Evolutionary conservation across 2,113 vertebrate genomes (phyloP).

Genomic region (Elephantulus edwardii): DNA sequence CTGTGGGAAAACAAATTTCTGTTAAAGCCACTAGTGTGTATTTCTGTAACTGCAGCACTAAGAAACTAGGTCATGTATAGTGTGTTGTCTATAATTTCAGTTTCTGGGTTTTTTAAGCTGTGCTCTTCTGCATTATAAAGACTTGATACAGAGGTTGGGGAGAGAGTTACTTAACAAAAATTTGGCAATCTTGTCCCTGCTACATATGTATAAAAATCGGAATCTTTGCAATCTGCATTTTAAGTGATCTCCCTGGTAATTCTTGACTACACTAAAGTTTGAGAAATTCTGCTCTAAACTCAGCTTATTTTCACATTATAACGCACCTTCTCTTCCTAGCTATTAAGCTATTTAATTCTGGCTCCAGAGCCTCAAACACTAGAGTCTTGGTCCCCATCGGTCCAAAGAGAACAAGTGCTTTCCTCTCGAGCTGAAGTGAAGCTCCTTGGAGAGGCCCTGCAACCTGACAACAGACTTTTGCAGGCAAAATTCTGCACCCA

Average conservation of each 20-base stretch:
- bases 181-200: neutral
- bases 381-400: neutral
- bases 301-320: neutral
- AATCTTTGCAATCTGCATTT: neutral
- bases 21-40: neutral
- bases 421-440: neutral
- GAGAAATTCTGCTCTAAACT: neutral
- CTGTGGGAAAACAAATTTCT: neutral
- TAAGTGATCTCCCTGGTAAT: neutral
- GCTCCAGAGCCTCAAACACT: neutral
- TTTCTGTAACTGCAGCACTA: neutral
- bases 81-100: conserved; percentile 10
- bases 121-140: neutral
- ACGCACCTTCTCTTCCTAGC: neutral
- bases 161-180: neutral
- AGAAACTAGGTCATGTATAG: neutral
- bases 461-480: neutral
- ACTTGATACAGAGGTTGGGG: too few relatives aligned
- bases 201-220: too few relatives aligned
- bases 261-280: neutral
- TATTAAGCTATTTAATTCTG: neutral
- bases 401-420: neutral
- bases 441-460: neutral
- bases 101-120: conserved; percentile 9
- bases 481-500: neutral